Percentiles rank a stretch among this genome's conserved stretches.
These are phyloP conservation scores for Halcyon leucocephala DNA, from an alignment of 2,797 vertebrate genomes.

Conservation along the genomic window DNA sequence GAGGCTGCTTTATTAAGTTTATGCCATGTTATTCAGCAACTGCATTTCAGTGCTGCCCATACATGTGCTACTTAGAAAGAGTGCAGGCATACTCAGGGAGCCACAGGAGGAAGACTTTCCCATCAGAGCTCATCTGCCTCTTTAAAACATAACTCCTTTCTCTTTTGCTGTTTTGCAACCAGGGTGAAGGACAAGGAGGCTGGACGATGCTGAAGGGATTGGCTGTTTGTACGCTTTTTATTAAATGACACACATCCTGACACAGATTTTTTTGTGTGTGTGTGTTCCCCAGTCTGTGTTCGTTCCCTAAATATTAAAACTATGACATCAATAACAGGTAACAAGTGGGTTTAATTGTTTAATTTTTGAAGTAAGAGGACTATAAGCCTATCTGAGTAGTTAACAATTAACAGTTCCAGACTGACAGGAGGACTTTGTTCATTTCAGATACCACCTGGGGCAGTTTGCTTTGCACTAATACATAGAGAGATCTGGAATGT, in stretches of 20 bases:
- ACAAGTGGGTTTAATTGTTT: slow-evolving; percentile 7
- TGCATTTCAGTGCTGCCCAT: not conserved
- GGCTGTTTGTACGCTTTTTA: not conserved
- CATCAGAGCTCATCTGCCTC: not conserved
- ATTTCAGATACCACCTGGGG: slow-evolving; percentile 20
- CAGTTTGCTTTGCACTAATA: not conserved
- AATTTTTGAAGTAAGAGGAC: slow-evolving; percentile 57
- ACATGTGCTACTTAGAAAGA: rapidly evolving
- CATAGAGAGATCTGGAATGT: slow-evolving; percentile 15
- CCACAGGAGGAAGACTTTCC: rapidly evolving
- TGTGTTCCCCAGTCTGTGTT: not conserved
- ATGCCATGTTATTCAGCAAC: not conserved
- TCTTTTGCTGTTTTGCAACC: not conserved
- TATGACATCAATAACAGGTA: slow-evolving; percentile 40
- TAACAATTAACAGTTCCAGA: slow-evolving; percentile 43
- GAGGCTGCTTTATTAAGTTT: not conserved
- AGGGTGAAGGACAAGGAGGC: not conserved
- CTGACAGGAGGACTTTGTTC: not conserved
- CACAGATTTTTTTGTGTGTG: not conserved
- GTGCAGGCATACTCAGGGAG: not conserved
- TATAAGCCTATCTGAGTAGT: slow-evolving; percentile 21
- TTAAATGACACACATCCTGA: not conserved
- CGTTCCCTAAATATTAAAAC: not conserved
- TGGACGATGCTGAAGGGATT: not conserved
- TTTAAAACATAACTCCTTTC: not conserved